Percentiles rank a stretch among this genome's conserved stretches.
Evolutionary conservation across 2,113 vertebrate genomes (phyloP).

Genomic region (Rostratula benghalensis): DNA sequence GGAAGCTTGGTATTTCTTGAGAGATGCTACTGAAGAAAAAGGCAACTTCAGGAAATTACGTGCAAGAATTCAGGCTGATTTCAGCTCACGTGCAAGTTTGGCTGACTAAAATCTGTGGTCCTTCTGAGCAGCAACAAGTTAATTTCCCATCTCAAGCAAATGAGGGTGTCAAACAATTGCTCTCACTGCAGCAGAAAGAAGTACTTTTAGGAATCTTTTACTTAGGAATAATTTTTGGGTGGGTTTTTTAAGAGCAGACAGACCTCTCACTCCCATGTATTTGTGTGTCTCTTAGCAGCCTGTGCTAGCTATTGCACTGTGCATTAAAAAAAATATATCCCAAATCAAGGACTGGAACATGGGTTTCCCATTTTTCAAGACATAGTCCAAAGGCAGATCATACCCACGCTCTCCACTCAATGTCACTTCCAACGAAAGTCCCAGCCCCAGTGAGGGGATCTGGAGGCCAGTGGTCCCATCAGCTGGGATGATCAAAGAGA

Average conservation of each 20-base stretch:
- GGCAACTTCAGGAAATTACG: neutral
- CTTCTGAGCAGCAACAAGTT: neutral
- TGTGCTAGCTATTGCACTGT: neutral
- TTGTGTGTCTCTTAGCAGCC: neutral
- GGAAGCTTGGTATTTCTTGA: neutral
- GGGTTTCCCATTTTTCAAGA: neutral
- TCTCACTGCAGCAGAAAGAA: neutral
- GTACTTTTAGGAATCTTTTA: neutral
- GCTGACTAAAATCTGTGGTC: neutral
- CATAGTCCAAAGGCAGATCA: neutral
- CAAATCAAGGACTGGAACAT: neutral
- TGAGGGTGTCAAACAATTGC: neutral
- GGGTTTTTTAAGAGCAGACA: neutral
- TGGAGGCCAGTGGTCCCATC: neutral
- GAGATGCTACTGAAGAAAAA: neutral
- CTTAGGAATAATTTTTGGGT: neutral
- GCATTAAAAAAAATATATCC: neutral
- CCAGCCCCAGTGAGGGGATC: neutral
- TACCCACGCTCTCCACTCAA: neutral
- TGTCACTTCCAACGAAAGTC: neutral
- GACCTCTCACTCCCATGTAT: neutral
- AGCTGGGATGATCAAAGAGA: neutral
- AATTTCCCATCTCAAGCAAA: neutral
- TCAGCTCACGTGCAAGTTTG: neutral
- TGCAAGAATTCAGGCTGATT: neutral